Evolutionary conservation across 1,140 invertebrate species (phyloP).

Genomic region (Panulirus ornatus): DNA sequence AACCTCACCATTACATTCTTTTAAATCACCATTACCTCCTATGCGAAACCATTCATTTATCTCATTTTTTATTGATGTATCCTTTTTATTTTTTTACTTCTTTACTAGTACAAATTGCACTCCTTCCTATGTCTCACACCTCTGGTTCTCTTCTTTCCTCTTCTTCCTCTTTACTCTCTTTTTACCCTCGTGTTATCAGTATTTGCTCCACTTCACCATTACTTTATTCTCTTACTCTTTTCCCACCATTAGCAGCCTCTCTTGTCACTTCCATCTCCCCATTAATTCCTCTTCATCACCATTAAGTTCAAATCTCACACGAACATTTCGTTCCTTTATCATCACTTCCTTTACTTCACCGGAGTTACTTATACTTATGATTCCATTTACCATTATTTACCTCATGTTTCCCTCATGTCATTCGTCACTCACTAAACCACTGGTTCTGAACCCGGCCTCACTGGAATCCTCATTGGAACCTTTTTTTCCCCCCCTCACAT

Average conservation of each 20-base stretch:
- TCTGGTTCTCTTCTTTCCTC: background rate
- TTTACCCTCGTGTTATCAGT: background rate
- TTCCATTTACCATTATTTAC: too few species aligned
- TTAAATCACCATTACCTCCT: too few species aligned
- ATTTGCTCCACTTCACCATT: background rate
- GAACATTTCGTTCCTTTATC: too few species aligned
- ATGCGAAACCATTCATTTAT: too few species aligned
- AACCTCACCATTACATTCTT: too few species aligned
- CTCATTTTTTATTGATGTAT: background rate
- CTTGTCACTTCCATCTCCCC: background rate
- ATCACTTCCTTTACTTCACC: too few species aligned
- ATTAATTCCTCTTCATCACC: background rate
- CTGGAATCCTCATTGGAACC: too few species aligned
- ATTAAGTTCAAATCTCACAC: too few species aligned
- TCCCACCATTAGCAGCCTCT: background rate
- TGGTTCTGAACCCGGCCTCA: too few species aligned
- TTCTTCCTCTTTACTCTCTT: slow-evolving; percentile 10
- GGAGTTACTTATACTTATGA: too few species aligned
- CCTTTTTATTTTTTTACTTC: background rate
- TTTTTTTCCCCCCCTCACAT: too few species aligned
- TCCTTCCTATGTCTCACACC: background rate
- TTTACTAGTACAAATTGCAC: background rate
- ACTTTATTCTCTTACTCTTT: background rate
- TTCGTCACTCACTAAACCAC: too few species aligned
- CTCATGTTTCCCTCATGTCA: background rate